These are phyloP conservation scores for Yponomeuta malinellus DNA, from an alignment of 2,888 invertebrate species.

Conservation along the genomic window DNA sequence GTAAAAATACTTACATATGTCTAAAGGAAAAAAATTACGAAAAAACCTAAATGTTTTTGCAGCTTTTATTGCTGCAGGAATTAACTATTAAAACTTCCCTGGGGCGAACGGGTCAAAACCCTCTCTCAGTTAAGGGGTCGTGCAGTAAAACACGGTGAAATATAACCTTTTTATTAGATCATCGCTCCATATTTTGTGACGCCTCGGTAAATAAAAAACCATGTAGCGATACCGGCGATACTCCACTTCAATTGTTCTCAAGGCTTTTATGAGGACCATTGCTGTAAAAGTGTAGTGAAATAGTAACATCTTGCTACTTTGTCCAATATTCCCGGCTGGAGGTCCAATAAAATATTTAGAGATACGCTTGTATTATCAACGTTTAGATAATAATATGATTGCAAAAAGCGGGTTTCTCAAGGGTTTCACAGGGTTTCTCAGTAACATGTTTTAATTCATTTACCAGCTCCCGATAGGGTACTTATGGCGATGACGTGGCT, in stretches of 20 bases:
- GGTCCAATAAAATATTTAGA: not conserved
- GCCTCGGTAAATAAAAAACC: constrained; percentile 10
- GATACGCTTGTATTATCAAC: too few species aligned
- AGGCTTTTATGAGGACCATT: not conserved
- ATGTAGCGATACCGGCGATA: not conserved
- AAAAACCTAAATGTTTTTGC: too few species aligned
- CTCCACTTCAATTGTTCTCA: not conserved
- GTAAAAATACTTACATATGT: too few species aligned
- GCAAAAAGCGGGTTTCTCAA: not conserved
- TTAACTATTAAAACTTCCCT: not conserved
- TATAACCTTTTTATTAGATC: constrained; percentile 11
- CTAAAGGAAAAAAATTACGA: too few species aligned
- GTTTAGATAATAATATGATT: not conserved
- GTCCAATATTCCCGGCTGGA: not conserved
- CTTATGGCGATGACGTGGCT: too few species aligned
- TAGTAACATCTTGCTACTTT: not conserved
- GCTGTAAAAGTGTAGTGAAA: not conserved
- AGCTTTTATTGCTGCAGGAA: too few species aligned
- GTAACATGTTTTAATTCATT: not conserved
- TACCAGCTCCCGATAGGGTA: too few species aligned
- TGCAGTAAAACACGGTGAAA: constrained; percentile 12
- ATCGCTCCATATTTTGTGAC: constrained; percentile 15
- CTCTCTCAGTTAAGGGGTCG: constrained; percentile 1
- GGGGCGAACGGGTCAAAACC: not conserved
- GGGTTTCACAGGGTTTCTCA: not conserved